Base-by-base conservation (phyloP, 2,888 invertebrate genomes). In the Melipona bicolor region DNA sequence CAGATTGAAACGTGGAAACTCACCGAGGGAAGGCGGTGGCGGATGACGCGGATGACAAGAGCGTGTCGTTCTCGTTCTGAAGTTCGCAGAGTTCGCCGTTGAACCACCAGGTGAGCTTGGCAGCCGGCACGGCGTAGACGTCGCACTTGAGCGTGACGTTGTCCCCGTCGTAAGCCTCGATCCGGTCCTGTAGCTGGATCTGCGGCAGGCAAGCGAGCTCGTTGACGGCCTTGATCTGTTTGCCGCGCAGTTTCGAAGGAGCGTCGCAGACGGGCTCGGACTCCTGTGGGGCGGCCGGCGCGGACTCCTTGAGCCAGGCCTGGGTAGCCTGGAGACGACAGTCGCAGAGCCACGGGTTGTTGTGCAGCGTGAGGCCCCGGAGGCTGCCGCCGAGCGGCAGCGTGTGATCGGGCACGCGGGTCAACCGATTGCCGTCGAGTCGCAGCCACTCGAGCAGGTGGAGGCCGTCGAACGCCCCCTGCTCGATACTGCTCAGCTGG, bases 311-410 rank as follows among this genome's bases (percentile, higher is more conserved):
- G 91, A 98, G 95, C 98, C 98, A 98, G 86, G 96, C 95, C 92
- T 97, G 96, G 92, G 98, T 95, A 91, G 97, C 97, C 89, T 97
- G 95, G 92, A 98, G 95, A 90, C 97, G 96, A 94, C 98, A 98
- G 94, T 98, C 98, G 95, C 98, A 98, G 89, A 96, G 96, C 98
- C 98, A 98, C 88, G 97, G 97, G 95, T 98, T 98, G 93, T 97
- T 97, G 94, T 98, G 97, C 89, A 98, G 95, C 91, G 97, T 97
- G 81, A 98, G 96, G 80, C 97, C 98, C 90, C 97, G 97, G 89
- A 98, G 95, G 71, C 96, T 96, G 84, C 96, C 96, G n/a, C 98
- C 97, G 75, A 97, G 95, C 0, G 94, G 94, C 15, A 94, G 78
- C 6, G 93, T 92, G 79, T 79, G 85, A 36, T 92, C 91, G 0